Conservation (phyloP, 2,888 invertebrate genomes). For the Strigamia transsilvanica region DNA sequence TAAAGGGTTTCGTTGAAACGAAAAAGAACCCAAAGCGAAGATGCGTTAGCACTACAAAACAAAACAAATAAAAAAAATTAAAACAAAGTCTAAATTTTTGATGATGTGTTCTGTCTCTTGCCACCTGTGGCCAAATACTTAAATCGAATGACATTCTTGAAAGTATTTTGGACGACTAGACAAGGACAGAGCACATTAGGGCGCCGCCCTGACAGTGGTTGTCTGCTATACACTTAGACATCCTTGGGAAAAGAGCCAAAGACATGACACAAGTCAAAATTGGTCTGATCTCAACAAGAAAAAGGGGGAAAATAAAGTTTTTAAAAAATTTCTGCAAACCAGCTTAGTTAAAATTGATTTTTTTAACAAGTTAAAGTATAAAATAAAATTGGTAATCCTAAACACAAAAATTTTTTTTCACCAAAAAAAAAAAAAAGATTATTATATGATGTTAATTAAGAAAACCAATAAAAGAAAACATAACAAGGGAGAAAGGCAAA, state of each 20-base stretch:
- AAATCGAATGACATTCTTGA: not conserved
- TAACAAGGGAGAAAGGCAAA: not conserved
- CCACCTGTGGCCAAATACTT: not conserved
- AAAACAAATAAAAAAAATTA: not conserved
- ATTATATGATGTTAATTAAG: not conserved
- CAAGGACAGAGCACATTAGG: slow-evolving; percentile 8
- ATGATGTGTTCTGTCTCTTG: not conserved
- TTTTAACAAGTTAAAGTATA: too few relatives aligned
- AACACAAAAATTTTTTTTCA: too few relatives aligned
- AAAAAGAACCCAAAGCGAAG: not conserved
- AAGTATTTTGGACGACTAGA: not conserved
- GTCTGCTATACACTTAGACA: not conserved
- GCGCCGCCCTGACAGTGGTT: slow-evolving; percentile 3
- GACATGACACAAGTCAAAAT: slow-evolving; percentile 8
- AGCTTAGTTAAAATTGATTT: too few relatives aligned
- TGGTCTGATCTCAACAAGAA: not conserved
- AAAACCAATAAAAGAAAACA: not conserved
- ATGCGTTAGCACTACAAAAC: not conserved
- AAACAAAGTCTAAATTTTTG: not conserved
- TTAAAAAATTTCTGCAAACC: not conserved
- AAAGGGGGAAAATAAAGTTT: not conserved
- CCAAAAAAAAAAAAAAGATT: not conserved
- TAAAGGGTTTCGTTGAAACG: not conserved
- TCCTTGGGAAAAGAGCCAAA: slow-evolving; percentile 8
- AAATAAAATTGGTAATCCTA: too few relatives aligned